phyloP scores from a whole-genome alignment of 1,140 invertebrate genomes.

The Lepidurus packardi region DNA sequence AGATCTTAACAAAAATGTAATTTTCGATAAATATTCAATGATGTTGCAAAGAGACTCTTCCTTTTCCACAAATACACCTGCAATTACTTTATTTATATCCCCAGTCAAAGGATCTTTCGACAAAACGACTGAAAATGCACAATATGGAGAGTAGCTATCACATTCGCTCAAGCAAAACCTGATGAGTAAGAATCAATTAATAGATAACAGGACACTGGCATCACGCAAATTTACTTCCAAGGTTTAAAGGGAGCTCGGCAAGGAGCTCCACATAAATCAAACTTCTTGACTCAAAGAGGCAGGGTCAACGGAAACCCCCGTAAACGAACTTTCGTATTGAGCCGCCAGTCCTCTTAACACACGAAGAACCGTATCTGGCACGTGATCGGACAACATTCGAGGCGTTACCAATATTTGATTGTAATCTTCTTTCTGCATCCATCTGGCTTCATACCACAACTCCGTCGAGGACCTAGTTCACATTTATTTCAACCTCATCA shows the following conservation, averaged over 20 bases:
- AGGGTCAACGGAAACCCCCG: conserved; percentile 60
- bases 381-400: conserved; percentile 47
- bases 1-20: neutral
- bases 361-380: conserved; percentile 40
- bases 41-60: neutral
- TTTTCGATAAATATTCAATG: neutral
- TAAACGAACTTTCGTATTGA: conserved; percentile 45
- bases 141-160: neutral
- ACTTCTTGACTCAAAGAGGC: neutral
- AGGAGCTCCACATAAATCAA: neutral
- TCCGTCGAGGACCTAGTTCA: conserved; percentile 1
- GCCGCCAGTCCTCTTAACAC: conserved; percentile 28
- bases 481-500: neutral
- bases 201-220: neutral
- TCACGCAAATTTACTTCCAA: neutral
- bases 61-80: neutral
- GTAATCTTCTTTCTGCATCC: conserved; percentile 44
- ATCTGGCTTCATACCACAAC: conserved; percentile 42
- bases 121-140: neutral
- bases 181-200: neutral
- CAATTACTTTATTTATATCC: neutral
- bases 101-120: neutral
- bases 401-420: conserved; percentile 46
- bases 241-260: neutral
- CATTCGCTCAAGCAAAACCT: neutral